Conservation (phyloP, 2,888 invertebrate species). For the Metallyticus violacea region DNA sequence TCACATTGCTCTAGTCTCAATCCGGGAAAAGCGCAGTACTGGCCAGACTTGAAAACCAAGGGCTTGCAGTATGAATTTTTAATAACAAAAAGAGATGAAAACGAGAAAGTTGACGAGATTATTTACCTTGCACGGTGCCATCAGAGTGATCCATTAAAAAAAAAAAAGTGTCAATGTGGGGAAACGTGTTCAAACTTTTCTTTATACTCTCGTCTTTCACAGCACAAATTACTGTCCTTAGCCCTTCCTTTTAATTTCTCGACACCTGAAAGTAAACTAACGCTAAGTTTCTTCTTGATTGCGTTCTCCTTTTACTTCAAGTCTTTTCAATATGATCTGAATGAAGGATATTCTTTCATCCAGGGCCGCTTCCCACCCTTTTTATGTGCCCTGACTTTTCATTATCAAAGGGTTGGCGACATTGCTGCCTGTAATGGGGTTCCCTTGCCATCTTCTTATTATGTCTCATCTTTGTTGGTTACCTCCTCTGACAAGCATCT, state of each 20-base stretch:
- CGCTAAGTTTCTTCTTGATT: not conserved
- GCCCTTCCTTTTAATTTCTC: not conserved
- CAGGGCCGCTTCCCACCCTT: not conserved
- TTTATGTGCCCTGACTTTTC: not conserved
- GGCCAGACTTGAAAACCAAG: not conserved
- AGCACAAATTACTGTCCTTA: not conserved
- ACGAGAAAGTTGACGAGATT: not conserved
- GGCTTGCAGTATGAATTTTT: not conserved
- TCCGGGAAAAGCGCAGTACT: no score
- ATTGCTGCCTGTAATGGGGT: not conserved
- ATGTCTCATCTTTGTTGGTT: not conserved
- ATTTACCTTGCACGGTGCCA: not conserved
- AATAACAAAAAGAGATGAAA: not conserved
- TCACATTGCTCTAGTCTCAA: not conserved
- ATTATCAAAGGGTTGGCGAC: not conserved
- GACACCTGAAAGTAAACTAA: not conserved
- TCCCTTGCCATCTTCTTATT: not conserved
- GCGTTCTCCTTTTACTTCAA: no score
- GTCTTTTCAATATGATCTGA: not conserved
- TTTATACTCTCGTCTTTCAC: not conserved
- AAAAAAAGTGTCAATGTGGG: not conserved
- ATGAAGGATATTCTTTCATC: not conserved
- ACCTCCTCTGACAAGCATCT: not conserved
- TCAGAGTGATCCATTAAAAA: not conserved
- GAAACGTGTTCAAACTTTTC: not conserved